Base-by-base conservation (phyloP, 1,140 invertebrate genomes). In the Drosophila kikkawai region DNA sequence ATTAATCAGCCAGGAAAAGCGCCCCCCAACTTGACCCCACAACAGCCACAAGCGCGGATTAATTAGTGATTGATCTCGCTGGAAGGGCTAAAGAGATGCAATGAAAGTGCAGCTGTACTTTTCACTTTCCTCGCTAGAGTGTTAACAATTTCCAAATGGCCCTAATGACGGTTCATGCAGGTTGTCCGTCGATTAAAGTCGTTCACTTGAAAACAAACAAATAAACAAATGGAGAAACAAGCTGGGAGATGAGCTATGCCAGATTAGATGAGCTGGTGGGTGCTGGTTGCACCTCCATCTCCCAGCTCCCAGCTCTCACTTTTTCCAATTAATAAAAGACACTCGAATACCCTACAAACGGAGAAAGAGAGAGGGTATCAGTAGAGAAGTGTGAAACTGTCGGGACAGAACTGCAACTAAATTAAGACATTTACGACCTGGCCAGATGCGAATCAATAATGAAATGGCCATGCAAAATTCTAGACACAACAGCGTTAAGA, bases 401-500 rank as follows among this genome's bases (percentile, higher is more conserved):
- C 41, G 9, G 42, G 6, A n/a, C 26, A 36, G 41, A 75, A 67
- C 61, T 37, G n/a, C 45, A 36, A 70, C 73, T 80, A 83, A 87
- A 87, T 87, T 82, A 88, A 87, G 83, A 87, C 83, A 87, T 87
- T 87, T 82, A 57, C 58, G 71, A 77, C 48, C 66, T 56, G 37
- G 13, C 59, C 53, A 87, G 83, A 87, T 87, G 66, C 80, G 80
- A 87, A 87, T 87, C 83, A 87, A 87, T 87, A 80, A 87, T 70
- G 80, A 87, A 87, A 86, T 80, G 67, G 83, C 83, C 83, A 87
- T 87, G 83, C 83, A 83, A 87, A 87, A 87, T 87, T 87, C 83
- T 78, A 78, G 68, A 70, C 83, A 80, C 83, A 82, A 86, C 75
- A 87, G 79, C 68, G 83, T 82, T 48, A 61, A 68, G 59, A 82